Evolutionary conservation across 1,140 invertebrate species (phyloP).

Genomic region (Spodoptera frugiperda): DNA sequence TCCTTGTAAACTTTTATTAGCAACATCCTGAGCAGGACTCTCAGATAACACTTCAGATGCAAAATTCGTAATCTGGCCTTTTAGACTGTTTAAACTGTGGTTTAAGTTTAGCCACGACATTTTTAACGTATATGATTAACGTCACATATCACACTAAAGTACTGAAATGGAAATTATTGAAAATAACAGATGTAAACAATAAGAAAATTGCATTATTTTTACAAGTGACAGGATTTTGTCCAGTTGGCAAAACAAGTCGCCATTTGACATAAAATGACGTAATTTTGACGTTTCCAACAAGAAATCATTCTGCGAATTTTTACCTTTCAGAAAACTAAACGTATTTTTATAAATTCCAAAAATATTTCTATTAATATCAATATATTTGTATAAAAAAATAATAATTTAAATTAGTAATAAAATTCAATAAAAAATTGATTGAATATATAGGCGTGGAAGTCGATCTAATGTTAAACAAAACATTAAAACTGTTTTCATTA

Average conservation of each 20-base stretch:
- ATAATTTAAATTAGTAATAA: no score
- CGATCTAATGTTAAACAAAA: background rate
- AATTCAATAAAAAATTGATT: no score
- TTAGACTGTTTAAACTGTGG: conserved; percentile 90
- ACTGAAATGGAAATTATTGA: conserved; percentile 61
- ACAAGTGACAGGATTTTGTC: conserved; percentile 81
- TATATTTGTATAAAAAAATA: no score
- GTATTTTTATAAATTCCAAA: background rate
- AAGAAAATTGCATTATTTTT: conserved; percentile 83
- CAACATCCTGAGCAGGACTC: conserved; percentile 86
- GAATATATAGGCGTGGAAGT: background rate
- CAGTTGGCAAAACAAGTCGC: conserved; percentile 84
- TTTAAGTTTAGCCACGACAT: conserved; percentile 93
- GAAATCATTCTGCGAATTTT: background rate
- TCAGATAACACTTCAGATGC: conserved; percentile 91
- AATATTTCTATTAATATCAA: background rate
- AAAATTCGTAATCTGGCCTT: conserved; percentile 91
- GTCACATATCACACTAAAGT: conserved; percentile 71
- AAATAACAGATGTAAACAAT: conserved; percentile 77
- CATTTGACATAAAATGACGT: conserved; percentile 53
- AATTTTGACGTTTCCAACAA: conserved; percentile 20
- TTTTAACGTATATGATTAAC: conserved; percentile 65
- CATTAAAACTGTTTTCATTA: background rate
- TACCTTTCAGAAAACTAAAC: background rate
- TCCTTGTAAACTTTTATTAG: conserved; percentile 73